phyloP scores from a whole-genome alignment of 2,113 vertebrate species.

The Phyllopteryx taeniolatus region DNA sequence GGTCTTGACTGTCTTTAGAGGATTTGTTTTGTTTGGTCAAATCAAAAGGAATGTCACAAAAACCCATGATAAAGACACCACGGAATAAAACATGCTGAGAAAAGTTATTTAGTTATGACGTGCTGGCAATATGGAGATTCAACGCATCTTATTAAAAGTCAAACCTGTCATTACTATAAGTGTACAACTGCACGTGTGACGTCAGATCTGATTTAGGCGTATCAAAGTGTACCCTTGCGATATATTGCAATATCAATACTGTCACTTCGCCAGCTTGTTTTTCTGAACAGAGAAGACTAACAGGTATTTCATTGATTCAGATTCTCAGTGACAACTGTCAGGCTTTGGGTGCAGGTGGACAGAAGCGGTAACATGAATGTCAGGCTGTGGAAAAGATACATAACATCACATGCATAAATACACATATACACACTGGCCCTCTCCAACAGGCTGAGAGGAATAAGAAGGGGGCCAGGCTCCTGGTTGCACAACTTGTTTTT shows the following conservation, averaged over 20 bases:
- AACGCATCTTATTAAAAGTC: neutral
- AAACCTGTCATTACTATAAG: neutral
- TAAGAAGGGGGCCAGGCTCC: constrained; percentile 49
- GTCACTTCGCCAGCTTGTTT: neutral
- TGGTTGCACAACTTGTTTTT: constrained; percentile 71
- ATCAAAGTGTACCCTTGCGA: neutral
- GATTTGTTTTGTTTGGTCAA: neutral
- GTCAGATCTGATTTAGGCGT: neutral
- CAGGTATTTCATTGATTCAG: constrained; percentile 10
- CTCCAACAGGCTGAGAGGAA: constrained; percentile 51
- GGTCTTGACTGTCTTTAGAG: neutral
- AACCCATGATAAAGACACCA: too few species aligned
- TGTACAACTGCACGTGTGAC: neutral
- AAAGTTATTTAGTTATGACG: neutral
- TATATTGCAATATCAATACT: neutral
- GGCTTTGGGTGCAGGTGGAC: neutral
- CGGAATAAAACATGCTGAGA: neutral
- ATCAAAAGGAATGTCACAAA: too few species aligned
- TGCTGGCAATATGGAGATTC: neutral
- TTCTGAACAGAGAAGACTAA: constrained; percentile 4
- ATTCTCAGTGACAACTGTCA: neutral
- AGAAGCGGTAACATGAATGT: constrained; percentile 11
- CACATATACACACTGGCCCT: constrained; percentile 10
- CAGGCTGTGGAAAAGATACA: constrained; percentile 13
- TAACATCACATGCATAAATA: constrained; percentile 16